Evolutionary conservation across 2,113 vertebrate species (phyloP).

Genomic region (Rattus rattus): DNA sequence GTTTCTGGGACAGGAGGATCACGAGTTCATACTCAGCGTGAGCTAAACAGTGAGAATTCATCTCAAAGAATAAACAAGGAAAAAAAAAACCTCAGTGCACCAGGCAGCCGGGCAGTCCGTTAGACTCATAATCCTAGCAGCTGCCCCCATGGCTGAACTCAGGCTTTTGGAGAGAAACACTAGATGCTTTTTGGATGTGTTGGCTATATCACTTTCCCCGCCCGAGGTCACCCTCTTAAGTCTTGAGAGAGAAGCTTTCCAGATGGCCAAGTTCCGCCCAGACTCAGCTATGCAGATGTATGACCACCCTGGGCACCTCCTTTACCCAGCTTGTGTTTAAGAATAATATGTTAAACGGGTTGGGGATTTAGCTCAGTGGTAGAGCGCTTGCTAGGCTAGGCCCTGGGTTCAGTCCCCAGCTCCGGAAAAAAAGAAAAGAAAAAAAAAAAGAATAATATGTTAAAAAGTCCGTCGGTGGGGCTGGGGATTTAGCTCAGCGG

Average conservation of each 20-base stretch:
- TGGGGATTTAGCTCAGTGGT: too few species aligned
- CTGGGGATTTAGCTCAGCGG: too few species aligned
- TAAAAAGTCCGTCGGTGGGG: too few species aligned
- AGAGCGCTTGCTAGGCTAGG: too few species aligned
- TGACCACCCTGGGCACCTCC: neutral
- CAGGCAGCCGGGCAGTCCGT: neutral
- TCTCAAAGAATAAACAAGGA: neutral
- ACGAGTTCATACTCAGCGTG: neutral
- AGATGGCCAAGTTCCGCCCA: neutral
- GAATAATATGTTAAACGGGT: neutral
- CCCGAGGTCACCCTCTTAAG: neutral
- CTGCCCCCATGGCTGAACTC: neutral
- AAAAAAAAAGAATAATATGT: too few species aligned
- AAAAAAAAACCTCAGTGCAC: neutral
- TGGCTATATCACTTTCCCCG: neutral
- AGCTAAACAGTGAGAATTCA: neutral
- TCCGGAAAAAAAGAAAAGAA: too few species aligned
- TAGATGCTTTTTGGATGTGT: neutral
- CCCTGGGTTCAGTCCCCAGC: too few species aligned
- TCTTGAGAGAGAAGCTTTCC: neutral
- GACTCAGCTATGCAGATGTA: neutral
- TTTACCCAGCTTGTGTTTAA: neutral
- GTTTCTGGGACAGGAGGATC: neutral
- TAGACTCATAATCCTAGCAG: neutral
- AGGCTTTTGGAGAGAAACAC: neutral